phyloP scores from a whole-genome alignment of 2,888 invertebrate genomes.

The Hirudinaria manillensis region DNA sequence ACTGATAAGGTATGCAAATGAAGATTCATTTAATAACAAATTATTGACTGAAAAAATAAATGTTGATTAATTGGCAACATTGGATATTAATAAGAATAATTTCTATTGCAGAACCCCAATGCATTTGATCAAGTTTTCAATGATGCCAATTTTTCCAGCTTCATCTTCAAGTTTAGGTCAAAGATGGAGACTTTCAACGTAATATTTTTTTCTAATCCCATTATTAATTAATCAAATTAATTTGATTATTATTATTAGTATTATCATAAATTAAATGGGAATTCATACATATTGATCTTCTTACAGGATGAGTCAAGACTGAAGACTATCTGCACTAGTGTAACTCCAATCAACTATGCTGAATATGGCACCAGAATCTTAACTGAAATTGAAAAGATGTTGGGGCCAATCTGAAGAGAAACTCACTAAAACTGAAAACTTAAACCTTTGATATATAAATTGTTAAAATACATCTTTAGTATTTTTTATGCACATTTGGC shows the following conservation, averaged over 20 bases:
- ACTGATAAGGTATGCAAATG: no score
- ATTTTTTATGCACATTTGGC: no score
- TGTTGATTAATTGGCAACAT: no score
- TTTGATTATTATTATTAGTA: not conserved
- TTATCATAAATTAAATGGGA: not conserved
- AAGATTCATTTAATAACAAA: no score
- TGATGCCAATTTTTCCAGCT: slow-evolving; percentile 71
- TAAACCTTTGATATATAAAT: no score
- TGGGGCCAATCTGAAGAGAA: not conserved
- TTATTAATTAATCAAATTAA: not conserved
- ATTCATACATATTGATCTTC: not conserved
- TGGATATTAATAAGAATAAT: no score
- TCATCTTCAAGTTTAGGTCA: slow-evolving; percentile 74
- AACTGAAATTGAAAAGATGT: slow-evolving; percentile 62
- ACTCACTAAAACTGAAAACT: no score
- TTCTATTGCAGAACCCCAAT: slow-evolving; percentile 58
- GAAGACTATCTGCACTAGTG: slow-evolving; percentile 68
- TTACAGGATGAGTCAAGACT: slow-evolving; percentile 73
- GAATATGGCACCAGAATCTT: slow-evolving; percentile 70
- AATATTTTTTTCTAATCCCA: slow-evolving; percentile 44
- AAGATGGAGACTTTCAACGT: slow-evolving; percentile 88
- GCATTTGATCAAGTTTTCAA: slow-evolving; percentile 67
- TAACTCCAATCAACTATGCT: slow-evolving; percentile 69
- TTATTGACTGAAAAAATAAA: no score
- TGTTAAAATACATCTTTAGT: no score